Evolutionary conservation across 2,113 vertebrate species (phyloP), one percentile per base, ranked within the genome.

Genomic region (Barnardius zonarius): DNA sequence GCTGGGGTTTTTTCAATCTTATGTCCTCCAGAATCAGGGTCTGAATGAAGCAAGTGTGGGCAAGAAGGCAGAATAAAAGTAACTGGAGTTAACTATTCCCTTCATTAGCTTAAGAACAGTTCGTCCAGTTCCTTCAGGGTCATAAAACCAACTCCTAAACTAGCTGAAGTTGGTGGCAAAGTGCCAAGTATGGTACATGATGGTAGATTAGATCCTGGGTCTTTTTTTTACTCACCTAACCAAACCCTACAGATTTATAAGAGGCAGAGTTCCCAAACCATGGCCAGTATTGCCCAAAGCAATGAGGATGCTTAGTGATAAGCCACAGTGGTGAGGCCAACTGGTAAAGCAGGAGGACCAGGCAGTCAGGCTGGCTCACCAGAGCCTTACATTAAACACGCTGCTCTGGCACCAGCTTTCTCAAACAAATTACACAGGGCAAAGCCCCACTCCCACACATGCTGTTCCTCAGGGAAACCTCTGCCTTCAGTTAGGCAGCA

Each of bases 161-260:
- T 57, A 69, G 66, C 9, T 82, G 69, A 85, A 90, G 20, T 1
- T 39, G 59, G 23, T 79, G 54, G 54, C 70, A 73, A 95, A 85
- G 48, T 0, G 0, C 20, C 27, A 17, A 23, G 27, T 35, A 39
- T 48, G 41, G 54, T 17, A 73, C n/a, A n/a, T 3, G 13, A 5
- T 10, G 46, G 28, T 23, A 55, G 33, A 48, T 72, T 74, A 79
- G 33, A 62, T 73, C 51, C 28, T 62, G 22, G 3, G 4, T 54
- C 37, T 33, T 82, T 46, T 85, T 85, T 95, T 79, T 44, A 64
- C 24, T 76, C 24, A n/a, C 35, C 17, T 39, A 41, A 73, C 4
- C 4, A 37, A 82, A 79, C 68, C 7, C 69, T 82, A 43, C 20
- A 63, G 52, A 46, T 5, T 44, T 39, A 0, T 0, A n/a, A 67